Base-by-base conservation (phyloP, 1,140 invertebrate genomes). In the Micrasema minimum region DNA sequence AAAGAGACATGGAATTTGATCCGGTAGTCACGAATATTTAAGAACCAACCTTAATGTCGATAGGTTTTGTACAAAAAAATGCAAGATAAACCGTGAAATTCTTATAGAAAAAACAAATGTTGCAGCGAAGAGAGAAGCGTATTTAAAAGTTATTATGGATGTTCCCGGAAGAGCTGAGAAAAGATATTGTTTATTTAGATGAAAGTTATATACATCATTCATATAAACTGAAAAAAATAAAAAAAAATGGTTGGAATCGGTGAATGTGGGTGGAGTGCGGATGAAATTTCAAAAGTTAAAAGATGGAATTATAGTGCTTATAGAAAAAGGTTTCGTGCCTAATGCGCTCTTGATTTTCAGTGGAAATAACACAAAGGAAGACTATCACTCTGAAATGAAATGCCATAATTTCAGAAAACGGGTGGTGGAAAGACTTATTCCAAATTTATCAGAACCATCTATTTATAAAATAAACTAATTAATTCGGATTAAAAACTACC, bases 1-100 rank as follows among this genome's bases (percentile, higher is more conserved):
- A 38, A 38, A 11, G 11, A 22, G 23, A 22, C 23, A 53, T 53
- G 20, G n/a, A 11, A 26, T 22, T 53, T 22, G 50, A 22, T 53
- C n/a, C n/a, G 50, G 50, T 22, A 9, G 45, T 18, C 45, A 18
- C 16, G 45, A 48, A 18, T 48, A 48, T 48, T 48, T 48, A 48
- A 48, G 64, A 18, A 51, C n/a, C 66, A 66, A 62, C 69, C 53
- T 64, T 75, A 59, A 51, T 71, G 37, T 23, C 62, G 41, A 67
- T 76, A 10, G 68, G 68, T n/a, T 76, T 76, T 57, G 38, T 20
- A 37, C 70, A 65, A 75, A 71, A 50, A 74, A 71, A 76, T 71
- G 64, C 53, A 35, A 38, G 57, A 43, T 35, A 62, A 53, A 74
- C 37, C 66, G 72, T 69, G n/a, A 26, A 26, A 53, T 43, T 22